Evolutionary conservation across 1,140 invertebrate genomes (phyloP).

Genomic region (Drosophila mauritiana): DNA sequence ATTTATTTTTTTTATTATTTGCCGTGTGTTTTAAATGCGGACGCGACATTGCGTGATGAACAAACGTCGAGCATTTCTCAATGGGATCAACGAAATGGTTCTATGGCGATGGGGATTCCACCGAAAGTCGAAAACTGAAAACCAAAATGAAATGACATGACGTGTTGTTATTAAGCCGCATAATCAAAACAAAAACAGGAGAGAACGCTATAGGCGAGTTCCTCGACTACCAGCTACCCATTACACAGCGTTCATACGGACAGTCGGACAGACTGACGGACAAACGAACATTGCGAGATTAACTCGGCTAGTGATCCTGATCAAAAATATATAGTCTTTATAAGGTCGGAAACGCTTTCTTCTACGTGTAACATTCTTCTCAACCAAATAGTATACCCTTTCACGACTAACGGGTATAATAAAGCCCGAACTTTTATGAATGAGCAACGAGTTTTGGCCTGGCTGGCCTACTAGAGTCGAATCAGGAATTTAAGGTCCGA

Average conservation of each 20-base stretch:
- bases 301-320: too few species aligned
- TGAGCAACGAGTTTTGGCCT: conserved; percentile 33
- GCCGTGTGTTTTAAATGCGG: conserved; percentile 33
- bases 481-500: neutral
- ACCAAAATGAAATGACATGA: conserved; percentile 71
- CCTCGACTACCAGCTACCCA: too few species aligned
- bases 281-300: too few species aligned
- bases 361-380: too few species aligned
- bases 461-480: conserved; percentile 14
- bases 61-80: conserved; percentile 62
- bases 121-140: conserved; percentile 28
- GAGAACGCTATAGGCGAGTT: too few species aligned
- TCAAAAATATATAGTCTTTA: too few species aligned
- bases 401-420: neutral
- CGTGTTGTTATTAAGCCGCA: conserved; percentile 75
- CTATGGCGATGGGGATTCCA: neutral
- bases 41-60: conserved; percentile 77
- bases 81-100: conserved; percentile 36
- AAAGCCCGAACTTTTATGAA: conserved; percentile 62
- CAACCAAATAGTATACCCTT: too few species aligned
- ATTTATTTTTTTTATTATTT: conserved; percentile 1
- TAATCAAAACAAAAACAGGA: conserved; percentile 44
- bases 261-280: too few species aligned
- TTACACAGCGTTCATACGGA: too few species aligned
- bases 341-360: too few species aligned